Percentiles rank a stretch among this genome's conserved stretches.
These are phyloP conservation scores for Epsilonema sp. DNA, from an alignment of 2,888 invertebrate genomes.

Conservation along the genomic window DNA sequence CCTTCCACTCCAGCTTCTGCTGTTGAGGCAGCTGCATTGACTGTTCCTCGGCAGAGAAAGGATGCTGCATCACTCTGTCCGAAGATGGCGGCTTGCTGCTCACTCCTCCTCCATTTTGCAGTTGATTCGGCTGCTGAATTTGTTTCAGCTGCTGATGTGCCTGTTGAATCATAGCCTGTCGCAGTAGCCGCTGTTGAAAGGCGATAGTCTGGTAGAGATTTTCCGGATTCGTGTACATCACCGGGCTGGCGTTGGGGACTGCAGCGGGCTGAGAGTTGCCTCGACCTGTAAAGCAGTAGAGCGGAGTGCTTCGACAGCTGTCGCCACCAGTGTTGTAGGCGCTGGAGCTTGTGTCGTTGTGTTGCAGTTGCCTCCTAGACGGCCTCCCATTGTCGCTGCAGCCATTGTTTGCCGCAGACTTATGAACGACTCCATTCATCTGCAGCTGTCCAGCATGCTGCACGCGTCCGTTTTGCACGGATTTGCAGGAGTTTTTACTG, in stretches of 20 bases:
- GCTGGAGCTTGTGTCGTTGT: slow-evolving; percentile 45
- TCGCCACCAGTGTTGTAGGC: slow-evolving; percentile 52
- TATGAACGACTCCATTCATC: not conserved
- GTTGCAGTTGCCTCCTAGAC: not conserved
- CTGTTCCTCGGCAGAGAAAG: no score
- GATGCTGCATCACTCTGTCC: not conserved
- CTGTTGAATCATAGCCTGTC: slow-evolving; percentile 18
- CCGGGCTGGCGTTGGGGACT: slow-evolving; percentile 24
- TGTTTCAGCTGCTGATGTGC: slow-evolving; percentile 8
- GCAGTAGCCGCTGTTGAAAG: slow-evolving; percentile 46
- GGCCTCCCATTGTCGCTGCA: not conserved
- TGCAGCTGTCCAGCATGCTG: no score
- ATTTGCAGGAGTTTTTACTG: not conserved
- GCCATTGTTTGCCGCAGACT: not conserved
- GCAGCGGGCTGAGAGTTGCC: slow-evolving; percentile 20
- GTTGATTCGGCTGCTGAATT: no score
- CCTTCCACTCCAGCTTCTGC: slow-evolving; percentile 44
- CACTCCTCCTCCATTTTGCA: no score
- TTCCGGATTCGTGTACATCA: slow-evolving; percentile 49
- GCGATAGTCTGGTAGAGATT: slow-evolving; percentile 48
- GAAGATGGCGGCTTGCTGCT: not conserved
- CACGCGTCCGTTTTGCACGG: no score
- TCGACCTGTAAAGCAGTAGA: no score
- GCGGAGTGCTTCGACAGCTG: slow-evolving; percentile 47
- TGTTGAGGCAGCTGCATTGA: no score